Conservation (phyloP, 2,888 invertebrate genomes). For the Chrysolina haemoptera region DNA sequence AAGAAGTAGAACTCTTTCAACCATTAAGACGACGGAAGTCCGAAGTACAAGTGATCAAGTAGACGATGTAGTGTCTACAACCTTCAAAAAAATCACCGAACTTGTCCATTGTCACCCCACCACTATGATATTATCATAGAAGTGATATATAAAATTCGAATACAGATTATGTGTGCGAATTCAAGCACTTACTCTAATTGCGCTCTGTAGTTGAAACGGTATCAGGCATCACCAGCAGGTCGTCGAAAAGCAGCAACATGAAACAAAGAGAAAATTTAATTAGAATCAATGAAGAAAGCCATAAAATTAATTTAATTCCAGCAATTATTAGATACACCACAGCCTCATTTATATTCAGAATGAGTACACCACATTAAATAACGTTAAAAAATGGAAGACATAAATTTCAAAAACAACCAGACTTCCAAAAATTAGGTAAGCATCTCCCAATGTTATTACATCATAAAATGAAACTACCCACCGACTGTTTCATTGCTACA, state of each 20-base stretch:
- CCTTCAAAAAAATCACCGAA: no score
- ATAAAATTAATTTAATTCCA: constrained; percentile 4
- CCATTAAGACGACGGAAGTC: no score
- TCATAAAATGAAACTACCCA: no score
- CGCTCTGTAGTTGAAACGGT: constrained; percentile 69
- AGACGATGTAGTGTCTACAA: no score
- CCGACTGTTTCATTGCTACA: no score
- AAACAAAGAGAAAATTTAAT: constrained; percentile 58
- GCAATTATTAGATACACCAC: background rate
- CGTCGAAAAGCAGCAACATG: constrained; percentile 56
- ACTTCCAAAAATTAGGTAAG: background rate
- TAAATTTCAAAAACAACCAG: background rate
- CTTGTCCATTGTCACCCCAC: no score
- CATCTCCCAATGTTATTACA: background rate
- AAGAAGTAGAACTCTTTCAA: no score
- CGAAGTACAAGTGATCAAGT: no score
- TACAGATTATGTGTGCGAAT: constrained; percentile 18
- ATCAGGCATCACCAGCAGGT: constrained; percentile 26
- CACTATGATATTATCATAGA: background rate
- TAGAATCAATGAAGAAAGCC: constrained; percentile 38
- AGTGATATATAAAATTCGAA: background rate
- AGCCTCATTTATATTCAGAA: background rate
- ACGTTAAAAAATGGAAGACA: background rate
- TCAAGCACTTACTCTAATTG: constrained; percentile 76
- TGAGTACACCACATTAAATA: constrained; percentile 10